Percentiles rank a stretch among this genome's conserved stretches.
Evolutionary conservation across 2,113 vertebrate species (phyloP).

Genomic region (Cnemophilus loriae): DNA sequence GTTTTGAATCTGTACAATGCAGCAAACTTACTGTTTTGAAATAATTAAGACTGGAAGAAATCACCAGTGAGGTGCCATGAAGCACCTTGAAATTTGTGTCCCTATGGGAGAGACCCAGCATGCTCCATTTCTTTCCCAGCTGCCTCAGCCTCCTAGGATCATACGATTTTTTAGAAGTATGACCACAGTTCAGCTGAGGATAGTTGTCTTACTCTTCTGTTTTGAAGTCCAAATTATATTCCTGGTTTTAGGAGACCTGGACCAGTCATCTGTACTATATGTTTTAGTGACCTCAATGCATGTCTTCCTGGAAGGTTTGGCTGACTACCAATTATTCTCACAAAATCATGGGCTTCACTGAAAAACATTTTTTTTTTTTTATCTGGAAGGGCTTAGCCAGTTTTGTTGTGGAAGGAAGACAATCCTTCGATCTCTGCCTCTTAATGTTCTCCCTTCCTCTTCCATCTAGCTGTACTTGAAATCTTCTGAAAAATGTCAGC

Average conservation of each 20-base stretch:
- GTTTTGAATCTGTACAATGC: background rate
- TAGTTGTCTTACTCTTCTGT: background rate
- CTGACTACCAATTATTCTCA: background rate
- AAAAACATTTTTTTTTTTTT: background rate
- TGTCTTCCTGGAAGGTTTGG: background rate
- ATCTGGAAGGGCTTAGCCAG: background rate
- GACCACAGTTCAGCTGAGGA: background rate
- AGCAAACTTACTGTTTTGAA: background rate
- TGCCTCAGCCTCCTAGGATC: background rate
- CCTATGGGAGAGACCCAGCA: background rate
- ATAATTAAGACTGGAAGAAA: background rate
- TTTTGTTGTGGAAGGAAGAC: background rate
- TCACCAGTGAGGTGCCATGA: accelerated
- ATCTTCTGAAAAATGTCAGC: background rate
- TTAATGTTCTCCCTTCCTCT: background rate
- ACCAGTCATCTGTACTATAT: background rate
- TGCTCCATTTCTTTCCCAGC: background rate
- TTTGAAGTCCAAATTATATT: background rate
- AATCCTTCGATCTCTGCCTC: background rate
- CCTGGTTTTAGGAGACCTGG: background rate
- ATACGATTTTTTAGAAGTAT: background rate
- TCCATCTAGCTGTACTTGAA: background rate
- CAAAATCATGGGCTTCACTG: background rate
- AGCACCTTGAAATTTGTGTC: background rate
- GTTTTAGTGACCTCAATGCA: background rate